Base-by-base conservation (phyloP, 2,888 invertebrate species). In the Drosophila demipolita region DNA sequence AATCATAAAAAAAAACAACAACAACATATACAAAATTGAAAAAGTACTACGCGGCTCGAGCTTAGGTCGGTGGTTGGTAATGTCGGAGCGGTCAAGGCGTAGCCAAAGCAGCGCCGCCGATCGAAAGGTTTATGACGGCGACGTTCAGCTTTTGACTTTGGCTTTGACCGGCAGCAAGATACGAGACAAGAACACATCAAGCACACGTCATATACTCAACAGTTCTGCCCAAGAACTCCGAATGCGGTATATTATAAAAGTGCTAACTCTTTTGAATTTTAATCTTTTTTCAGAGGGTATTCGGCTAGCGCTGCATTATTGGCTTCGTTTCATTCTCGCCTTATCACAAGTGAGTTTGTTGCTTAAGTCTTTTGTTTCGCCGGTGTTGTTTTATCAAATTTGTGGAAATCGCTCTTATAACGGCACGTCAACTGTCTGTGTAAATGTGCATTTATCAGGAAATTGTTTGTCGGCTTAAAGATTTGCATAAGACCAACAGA, bases 281-380 rank as follows among this genome's bases (percentile, higher is more conserved):
- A 8, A 4, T 8, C 15, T 15, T 45, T 3, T 15, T 32, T n/a
- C n/a, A 32, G 9, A 66, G 60, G 63, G 66, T 77, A 61, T 66
- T 49, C 9, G 2, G 15, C 6, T 33, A 11, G 42, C 33, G 20
- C 42, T 64, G 26, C 35, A 62, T n/a, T 36, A 40, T 40, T 6
- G 5, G 2, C 29, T 20, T 36, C 23, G 15, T 29, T 36, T 42
- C 55, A 35, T 23, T 65, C 32, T 36, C 38, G 29, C 26, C 67
- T 79, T 82, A 79, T 80, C 80, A 75, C 26, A 53, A 36, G 60
- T 68, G 70, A 82, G 86, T 89, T 89, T 61, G 89, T 85, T 76
- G 83, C 79, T 78, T 82, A 77, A 82, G 86, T 87, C 85, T 80
- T 89, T 89, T 70, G 88, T 89, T 75, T 75, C 26, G 35, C 54